Evolutionary conservation across 1,140 invertebrate genomes (phyloP).

Genomic region (Penaeus chinensis): DNA sequence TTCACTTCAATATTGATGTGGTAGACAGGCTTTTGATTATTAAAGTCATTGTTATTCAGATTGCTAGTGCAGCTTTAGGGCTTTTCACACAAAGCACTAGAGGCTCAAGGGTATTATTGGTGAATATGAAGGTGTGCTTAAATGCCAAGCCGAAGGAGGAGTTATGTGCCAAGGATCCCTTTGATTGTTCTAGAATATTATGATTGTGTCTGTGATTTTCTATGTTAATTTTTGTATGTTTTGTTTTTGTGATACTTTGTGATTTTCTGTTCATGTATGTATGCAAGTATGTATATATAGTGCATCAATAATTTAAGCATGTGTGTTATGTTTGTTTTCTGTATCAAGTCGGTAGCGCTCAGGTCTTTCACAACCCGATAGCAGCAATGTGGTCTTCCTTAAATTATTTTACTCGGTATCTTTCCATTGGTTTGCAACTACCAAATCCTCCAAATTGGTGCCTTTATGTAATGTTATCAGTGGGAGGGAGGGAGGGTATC

Average conservation of each 20-base stretch:
- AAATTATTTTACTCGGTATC: slow-evolving; percentile 48
- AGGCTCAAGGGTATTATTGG: slow-evolving; percentile 27
- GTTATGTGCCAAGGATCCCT: slow-evolving; percentile 40
- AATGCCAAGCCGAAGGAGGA: background rate
- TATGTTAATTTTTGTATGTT: slow-evolving; percentile 53
- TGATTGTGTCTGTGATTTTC: slow-evolving; percentile 55
- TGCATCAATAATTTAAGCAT: slow-evolving; percentile 45
- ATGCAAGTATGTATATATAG: slow-evolving; percentile 55
- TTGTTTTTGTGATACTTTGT: slow-evolving; percentile 58
- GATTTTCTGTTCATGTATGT: slow-evolving; percentile 46
- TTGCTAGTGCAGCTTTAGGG: slow-evolving; percentile 18
- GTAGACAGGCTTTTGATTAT: slow-evolving; percentile 37
- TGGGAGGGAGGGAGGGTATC: slow-evolving; percentile 8
- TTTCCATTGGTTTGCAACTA: slow-evolving; percentile 47
- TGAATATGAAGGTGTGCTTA: slow-evolving; percentile 12
- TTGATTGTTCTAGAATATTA: slow-evolving; percentile 25
- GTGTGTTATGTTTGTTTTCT: slow-evolving; percentile 42
- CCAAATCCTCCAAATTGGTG: slow-evolving; percentile 58
- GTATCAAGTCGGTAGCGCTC: slow-evolving; percentile 52
- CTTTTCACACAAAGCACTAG: slow-evolving; percentile 9
- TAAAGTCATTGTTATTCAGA: slow-evolving; percentile 35
- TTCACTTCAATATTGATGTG: slow-evolving; percentile 28
- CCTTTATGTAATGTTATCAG: slow-evolving; percentile 43
- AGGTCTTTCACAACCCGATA: slow-evolving; percentile 59
- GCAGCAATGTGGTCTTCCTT: slow-evolving; percentile 59